Base-by-base conservation (phyloP, 2,797 vertebrate genomes). In the Sebastes itinus region DNA sequence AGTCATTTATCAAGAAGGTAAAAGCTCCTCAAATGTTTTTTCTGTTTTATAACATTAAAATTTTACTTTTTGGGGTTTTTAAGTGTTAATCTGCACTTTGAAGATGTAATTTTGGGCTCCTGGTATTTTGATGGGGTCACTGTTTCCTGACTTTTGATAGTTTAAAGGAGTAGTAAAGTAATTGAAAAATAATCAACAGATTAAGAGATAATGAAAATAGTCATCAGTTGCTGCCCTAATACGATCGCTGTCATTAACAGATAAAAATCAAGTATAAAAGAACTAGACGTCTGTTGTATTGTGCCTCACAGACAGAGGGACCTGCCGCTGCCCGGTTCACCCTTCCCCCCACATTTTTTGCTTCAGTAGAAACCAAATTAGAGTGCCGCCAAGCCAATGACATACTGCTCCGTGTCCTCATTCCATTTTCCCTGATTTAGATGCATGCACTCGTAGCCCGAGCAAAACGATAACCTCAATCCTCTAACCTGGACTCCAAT, bases 281-380 rank as follows among this genome's bases (percentile, higher is more conserved):
- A 1, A 27, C n/a, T 23, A 25, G 8, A 68, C 9, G 38, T 30
- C 28, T 70, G 4, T 13, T 80, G 49, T 58, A 72, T 18, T 74
- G 83, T 72, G 56, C 60, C 61, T 71, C 61, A 56, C 27, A 38
- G 60, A 79, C 74, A 83, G 77, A 81, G 25, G 56, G 82, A 79
- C 74, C 75, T 89, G 75, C 78, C 78, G 74, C 60, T 76, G 81
- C 69, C 63, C 61, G 0, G 35, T 32, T 74, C 71, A 67, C 85
- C 84, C 88, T 61, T 86, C 87, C 87, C 88, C 89, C 87, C 78
- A 78, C 89, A 85, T 83, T 89, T 84, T 90, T 80, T 84, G 80
- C 68, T 83, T 85, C 65, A 80, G 64, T 46, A 76, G 32, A 77
- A 86, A 86, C 77, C 61, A 89, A 92, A 91, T 89, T 73, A 90